phyloP scores from a whole-genome alignment of 2,888 invertebrate species.

The Beris morrisii region DNA sequence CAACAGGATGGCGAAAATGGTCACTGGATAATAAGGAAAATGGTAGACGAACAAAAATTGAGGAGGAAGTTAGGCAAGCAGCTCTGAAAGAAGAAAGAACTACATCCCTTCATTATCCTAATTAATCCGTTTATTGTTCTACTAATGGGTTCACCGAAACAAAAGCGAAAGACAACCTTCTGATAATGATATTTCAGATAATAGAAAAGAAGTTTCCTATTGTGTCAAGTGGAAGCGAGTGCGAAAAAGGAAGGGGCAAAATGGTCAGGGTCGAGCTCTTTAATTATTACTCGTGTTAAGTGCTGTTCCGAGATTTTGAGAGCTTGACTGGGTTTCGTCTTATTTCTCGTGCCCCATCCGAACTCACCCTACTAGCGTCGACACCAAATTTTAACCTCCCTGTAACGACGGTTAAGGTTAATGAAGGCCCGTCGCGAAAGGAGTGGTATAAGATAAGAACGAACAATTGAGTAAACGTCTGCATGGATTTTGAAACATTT shows the following conservation, averaged over 20 bases:
- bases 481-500: no score
- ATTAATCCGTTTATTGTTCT: slow-evolving; percentile 40
- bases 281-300: slow-evolving; percentile 38
- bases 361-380: no score
- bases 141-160: slow-evolving; percentile 37
- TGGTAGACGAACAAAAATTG: slow-evolving; percentile 22
- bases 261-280: slow-evolving; percentile 33
- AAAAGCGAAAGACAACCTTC: slow-evolving; percentile 35
- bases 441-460: no score
- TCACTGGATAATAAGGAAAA: slow-evolving; percentile 12
- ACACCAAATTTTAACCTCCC: no score
- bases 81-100: slow-evolving; percentile 27
- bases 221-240: slow-evolving; percentile 12
- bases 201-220: slow-evolving; percentile 35
- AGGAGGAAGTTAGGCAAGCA: slow-evolving; percentile 1
- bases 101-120: slow-evolving; percentile 40
- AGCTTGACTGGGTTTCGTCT: slow-evolving; percentile 12
- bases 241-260: slow-evolving; percentile 1
- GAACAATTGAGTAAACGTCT: no score
- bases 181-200: slow-evolving; percentile 36
- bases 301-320: slow-evolving; percentile 32
- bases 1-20: slow-evolving; percentile 24
- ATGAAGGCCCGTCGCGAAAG: no score
- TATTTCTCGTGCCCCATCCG: not conserved
- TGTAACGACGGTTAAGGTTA: no score